A percentile compares a stretch with the other conserved stretches of the same genome.
These are phyloP conservation scores for Stenodera caucasica DNA, from an alignment of 2,888 invertebrate genomes.

Conservation along the genomic window DNA sequence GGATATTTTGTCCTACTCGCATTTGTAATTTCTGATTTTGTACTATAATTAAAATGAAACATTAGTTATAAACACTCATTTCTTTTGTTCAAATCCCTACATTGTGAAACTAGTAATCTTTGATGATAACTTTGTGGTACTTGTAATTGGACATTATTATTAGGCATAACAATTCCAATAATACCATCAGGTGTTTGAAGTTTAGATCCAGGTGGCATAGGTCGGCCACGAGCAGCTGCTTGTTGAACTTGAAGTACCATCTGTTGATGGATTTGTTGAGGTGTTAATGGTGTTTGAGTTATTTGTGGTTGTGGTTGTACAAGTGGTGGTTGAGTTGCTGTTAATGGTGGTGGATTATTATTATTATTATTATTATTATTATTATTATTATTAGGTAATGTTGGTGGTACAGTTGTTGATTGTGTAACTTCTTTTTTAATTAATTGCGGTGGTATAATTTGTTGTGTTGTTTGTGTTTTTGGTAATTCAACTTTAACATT, in stretches of 20 bases:
- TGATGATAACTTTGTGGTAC: conserved; percentile 58
- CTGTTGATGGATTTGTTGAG: conserved; percentile 60
- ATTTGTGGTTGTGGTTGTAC: conserved; percentile 26
- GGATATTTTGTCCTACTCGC: conserved; percentile 45
- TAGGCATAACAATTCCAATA: conserved; percentile 67
- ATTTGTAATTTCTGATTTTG: conserved; percentile 54
- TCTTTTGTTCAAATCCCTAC: conserved; percentile 39
- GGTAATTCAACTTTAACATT: conserved; percentile 46
- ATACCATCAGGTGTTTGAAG: conserved; percentile 65
- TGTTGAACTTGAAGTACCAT: conserved; percentile 67
- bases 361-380: too few relatives aligned
- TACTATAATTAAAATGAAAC: conserved; percentile 36
- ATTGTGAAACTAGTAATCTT: conserved; percentile 45
- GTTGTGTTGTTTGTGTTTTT: conserved; percentile 20
- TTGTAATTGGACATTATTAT: conserved; percentile 63
- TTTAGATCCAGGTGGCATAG: conserved; percentile 61
- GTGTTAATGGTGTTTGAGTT: conserved; percentile 39
- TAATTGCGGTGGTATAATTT: conserved; percentile 26
- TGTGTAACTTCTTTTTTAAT: conserved; percentile 34
- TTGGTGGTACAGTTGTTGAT: conserved; percentile 27
- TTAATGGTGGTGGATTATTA: conserved; percentile 34
- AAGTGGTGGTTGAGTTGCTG: conserved; percentile 45
- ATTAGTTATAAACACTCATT: neutral
- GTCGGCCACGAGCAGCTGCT: conserved; percentile 63
- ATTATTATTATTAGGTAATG: conserved; percentile 3